These are phyloP conservation scores for Geodia barretti DNA, from an alignment of 37 sponge, comb jelly and placozoan species.

Conservation along the genomic window DNA sequence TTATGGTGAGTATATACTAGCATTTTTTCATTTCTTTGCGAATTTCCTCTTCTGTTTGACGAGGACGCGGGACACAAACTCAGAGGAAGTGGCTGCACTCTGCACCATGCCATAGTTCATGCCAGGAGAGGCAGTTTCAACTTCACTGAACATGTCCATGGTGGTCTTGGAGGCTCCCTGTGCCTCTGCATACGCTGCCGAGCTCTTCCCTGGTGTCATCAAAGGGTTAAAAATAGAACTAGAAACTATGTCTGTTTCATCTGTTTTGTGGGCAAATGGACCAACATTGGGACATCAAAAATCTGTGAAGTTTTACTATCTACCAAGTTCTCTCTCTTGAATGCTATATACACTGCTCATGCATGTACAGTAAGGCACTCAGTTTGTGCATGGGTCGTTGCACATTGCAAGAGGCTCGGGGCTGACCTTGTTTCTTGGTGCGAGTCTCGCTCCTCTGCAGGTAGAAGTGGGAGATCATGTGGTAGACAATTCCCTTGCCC, in stretches of 20 bases:
- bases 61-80: constrained; percentile 81
- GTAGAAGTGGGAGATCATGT: constrained; percentile 89
- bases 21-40: neutral
- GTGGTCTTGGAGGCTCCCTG: constrained; percentile 40
- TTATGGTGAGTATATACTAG: too few relatives aligned
- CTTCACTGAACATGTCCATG: constrained; percentile 33
- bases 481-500: constrained; percentile 82
- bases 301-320: too few relatives aligned
- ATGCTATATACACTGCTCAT: too few relatives aligned
- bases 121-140: constrained; percentile 24
- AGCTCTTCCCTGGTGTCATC: neutral
- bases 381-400: too few relatives aligned
- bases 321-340: neutral
- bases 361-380: too few relatives aligned
- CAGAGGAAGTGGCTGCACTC: constrained; percentile 74
- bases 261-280: too few relatives aligned
- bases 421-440: constrained; percentile 57
- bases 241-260: neutral
- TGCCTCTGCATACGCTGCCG: constrained; percentile 46
- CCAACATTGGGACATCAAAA: too few relatives aligned
- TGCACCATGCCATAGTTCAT: constrained; percentile 80
- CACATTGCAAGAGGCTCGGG: too few relatives aligned
- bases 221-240: neutral
- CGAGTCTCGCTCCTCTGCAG: constrained; percentile 81
- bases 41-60: constrained; percentile 73